Evolutionary conservation across 2,113 vertebrate species (phyloP).

Genomic region (Oryzias woworae): DNA sequence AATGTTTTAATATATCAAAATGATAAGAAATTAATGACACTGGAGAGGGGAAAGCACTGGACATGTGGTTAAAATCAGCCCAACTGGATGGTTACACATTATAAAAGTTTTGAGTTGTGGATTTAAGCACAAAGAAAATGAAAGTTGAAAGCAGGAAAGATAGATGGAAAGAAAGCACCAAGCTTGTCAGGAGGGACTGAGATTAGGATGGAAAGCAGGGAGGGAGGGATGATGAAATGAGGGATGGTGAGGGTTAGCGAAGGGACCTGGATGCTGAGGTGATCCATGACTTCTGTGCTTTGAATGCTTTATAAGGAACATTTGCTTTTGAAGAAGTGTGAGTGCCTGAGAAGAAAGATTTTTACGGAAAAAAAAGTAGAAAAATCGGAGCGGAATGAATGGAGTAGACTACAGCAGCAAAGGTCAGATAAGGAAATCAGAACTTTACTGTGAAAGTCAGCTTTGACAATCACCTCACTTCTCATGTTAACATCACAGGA

Average conservation of each 20-base stretch:
- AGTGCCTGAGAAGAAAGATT: not conserved
- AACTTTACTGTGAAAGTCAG: not conserved
- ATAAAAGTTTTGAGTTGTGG: too few species aligned
- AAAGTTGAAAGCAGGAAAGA: constrained; percentile 22
- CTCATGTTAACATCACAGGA: constrained; percentile 20
- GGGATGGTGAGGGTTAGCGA: constrained; percentile 4
- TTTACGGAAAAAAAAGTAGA: not conserved
- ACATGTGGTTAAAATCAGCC: too few species aligned
- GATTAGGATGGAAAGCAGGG: constrained; percentile 2
- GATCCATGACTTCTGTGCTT: constrained; percentile 36
- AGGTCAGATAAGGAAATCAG: not conserved
- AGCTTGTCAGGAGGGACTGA: constrained; percentile 6
- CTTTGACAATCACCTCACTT: not conserved
- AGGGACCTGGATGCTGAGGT: constrained; percentile 46
- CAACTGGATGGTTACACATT: too few species aligned
- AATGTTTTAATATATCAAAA: too few species aligned
- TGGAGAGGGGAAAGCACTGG: too few species aligned
- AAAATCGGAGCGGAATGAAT: not conserved
- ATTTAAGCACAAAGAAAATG: constrained; percentile 10
- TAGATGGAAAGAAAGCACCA: constrained; percentile 21
- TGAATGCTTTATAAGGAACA: constrained; percentile 46
- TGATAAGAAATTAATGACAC: too few species aligned
- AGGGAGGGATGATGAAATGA: constrained; percentile 38
- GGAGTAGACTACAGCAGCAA: not conserved
- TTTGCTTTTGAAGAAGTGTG: constrained; percentile 7